phyloP scores from a whole-genome alignment of 2,888 invertebrate genomes.

The Gandaritis pyraliata region DNA sequence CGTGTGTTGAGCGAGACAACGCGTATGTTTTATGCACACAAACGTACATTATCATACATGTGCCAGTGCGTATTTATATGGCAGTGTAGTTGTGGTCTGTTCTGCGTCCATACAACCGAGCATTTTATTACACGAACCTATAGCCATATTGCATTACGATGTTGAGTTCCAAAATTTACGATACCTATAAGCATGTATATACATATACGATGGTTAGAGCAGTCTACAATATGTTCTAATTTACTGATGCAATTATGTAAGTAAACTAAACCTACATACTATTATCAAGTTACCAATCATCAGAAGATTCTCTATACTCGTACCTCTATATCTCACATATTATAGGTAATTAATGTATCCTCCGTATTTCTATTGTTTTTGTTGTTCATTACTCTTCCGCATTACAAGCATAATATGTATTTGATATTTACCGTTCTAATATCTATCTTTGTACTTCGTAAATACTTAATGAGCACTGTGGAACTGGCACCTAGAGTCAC shows the following conservation, averaged over 20 bases:
- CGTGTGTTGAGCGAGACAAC: slow-evolving; percentile 48
- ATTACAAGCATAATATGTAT: slow-evolving; percentile 33
- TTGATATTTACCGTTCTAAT: slow-evolving; percentile 25
- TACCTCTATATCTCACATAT: too few species aligned
- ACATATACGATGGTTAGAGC: neutral
- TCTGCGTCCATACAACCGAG: slow-evolving; percentile 46
- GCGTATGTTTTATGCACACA: slow-evolving; percentile 46
- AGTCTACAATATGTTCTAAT: too few species aligned
- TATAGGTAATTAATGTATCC: neutral
- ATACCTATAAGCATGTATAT: too few species aligned
- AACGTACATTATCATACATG: slow-evolving; percentile 47
- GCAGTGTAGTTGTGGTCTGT: slow-evolving; percentile 33
- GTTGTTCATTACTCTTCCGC: slow-evolving; percentile 39
- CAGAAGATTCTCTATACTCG: neutral
- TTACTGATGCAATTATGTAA: too few species aligned
- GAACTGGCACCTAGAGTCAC: too few species aligned
- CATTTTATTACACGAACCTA: slow-evolving; percentile 52
- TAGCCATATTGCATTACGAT: slow-evolving; percentile 47
- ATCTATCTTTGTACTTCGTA: slow-evolving; percentile 13
- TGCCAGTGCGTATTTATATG: slow-evolving; percentile 31
- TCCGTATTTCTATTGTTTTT: slow-evolving; percentile 32
- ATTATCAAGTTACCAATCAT: slow-evolving; percentile 3
- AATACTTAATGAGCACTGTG: too few species aligned
- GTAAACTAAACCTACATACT: slow-evolving; percentile 1
- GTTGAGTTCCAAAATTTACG: too few species aligned